A percentile compares a stretch with the other conserved stretches of the same genome.
Conservation (phyloP, 2,797 vertebrate genomes). For the Eremophila alpestris region DNA sequence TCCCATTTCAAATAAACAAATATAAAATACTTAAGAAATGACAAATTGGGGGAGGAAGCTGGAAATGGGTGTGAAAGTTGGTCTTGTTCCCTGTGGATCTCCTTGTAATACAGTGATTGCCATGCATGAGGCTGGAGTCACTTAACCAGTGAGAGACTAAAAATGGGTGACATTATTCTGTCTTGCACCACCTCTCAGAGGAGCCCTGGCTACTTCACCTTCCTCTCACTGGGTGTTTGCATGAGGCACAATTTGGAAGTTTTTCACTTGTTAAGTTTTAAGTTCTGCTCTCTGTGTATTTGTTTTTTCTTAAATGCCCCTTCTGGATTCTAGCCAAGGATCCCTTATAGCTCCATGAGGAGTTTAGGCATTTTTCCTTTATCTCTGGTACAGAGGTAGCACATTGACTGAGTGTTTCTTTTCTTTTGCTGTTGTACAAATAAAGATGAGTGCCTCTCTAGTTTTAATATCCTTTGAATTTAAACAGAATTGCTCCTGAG, state of each 20-base stretch:
- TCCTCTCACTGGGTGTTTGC: background rate
- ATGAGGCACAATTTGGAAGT: background rate
- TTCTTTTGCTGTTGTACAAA: background rate
- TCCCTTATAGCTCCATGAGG: background rate
- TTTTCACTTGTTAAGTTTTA: background rate
- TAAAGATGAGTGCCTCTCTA: background rate
- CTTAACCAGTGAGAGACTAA: background rate
- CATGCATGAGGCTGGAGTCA: background rate
- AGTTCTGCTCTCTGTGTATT: background rate
- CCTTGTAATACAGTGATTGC: background rate
- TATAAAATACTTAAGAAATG: constrained; percentile 17
- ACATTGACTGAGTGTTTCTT: background rate
- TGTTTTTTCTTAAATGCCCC: background rate
- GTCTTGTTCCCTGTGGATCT: background rate
- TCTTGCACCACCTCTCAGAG: background rate
- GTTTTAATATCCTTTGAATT: background rate
- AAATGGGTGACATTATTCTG: background rate
- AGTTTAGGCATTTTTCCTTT: background rate
- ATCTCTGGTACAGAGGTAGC: background rate
- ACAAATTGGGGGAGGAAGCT: background rate
- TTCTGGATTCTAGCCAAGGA: background rate
- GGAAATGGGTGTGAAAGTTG: constrained; percentile 3
- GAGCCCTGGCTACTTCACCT: background rate
- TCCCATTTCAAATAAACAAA: background rate
- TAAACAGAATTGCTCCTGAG: background rate